Percentiles rank a stretch among this genome's conserved stretches.
phyloP scores from a whole-genome alignment of 2,797 vertebrate species.

The Lates japonicus region DNA sequence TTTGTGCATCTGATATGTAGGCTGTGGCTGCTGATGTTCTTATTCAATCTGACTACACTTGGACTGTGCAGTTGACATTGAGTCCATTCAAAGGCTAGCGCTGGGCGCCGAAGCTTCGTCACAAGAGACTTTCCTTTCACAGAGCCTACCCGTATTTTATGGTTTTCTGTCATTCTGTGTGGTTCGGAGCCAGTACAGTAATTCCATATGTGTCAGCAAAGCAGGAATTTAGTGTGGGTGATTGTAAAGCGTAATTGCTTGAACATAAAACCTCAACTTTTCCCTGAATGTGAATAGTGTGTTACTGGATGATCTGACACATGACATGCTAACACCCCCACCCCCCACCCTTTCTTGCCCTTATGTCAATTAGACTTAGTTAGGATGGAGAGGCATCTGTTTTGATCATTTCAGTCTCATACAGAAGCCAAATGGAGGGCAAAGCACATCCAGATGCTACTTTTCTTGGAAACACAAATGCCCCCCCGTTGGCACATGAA shows the following conservation, averaged over 20 bases:
- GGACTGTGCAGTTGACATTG: slow-evolving; percentile 52
- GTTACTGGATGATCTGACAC: slow-evolving; percentile 57
- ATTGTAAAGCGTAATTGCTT: slow-evolving; percentile 73
- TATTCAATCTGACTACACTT: slow-evolving; percentile 50
- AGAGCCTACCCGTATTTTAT: slow-evolving; percentile 63
- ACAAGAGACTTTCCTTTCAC: slow-evolving; percentile 70
- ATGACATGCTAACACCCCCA: slow-evolving; percentile 3
- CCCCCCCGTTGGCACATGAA: background rate
- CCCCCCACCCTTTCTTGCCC: background rate
- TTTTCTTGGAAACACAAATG: slow-evolving; percentile 16
- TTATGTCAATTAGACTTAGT: slow-evolving; percentile 33
- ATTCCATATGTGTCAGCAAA: slow-evolving; percentile 76
- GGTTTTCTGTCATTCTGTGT: slow-evolving; percentile 71
- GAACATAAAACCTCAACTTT: slow-evolving; percentile 69
- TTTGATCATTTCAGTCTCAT: slow-evolving; percentile 43
- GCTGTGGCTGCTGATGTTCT: slow-evolving; percentile 48
- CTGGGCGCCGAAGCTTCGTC: slow-evolving; percentile 38
- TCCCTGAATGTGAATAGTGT: slow-evolving; percentile 56
- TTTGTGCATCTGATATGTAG: slow-evolving; percentile 54
- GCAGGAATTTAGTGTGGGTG: slow-evolving; percentile 71
- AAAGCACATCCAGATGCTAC: slow-evolving; percentile 16
- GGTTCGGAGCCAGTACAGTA: slow-evolving; percentile 64
- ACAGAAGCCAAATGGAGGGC: background rate
- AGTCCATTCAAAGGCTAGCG: slow-evolving; percentile 54
- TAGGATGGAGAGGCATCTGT: slow-evolving; percentile 52